Evolutionary conservation across 92 coral and sea anemone genomes (phyloP).

Genomic region (Pocillopora grandis): DNA sequence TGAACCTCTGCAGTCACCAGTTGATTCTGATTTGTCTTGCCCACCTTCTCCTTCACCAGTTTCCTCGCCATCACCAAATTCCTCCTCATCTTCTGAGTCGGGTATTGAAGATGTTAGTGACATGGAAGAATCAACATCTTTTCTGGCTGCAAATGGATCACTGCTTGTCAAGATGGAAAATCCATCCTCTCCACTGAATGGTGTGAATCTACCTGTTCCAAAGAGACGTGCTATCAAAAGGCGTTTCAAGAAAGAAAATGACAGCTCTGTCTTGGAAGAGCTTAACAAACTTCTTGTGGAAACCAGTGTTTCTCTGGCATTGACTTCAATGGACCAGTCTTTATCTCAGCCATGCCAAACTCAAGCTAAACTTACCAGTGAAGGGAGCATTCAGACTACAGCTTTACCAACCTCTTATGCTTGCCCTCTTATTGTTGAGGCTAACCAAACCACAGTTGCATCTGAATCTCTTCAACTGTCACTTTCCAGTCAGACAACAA

Average conservation of each 20-base stretch:
- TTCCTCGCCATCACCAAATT: conserved; percentile 66
- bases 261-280: conserved; percentile 36
- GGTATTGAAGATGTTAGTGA: conserved; percentile 86
- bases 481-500: neutral
- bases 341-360: neutral
- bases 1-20: neutral
- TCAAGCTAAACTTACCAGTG: neutral
- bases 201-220: neutral
- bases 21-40: conserved; percentile 62
- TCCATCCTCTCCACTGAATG: conserved; percentile 35
- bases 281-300: conserved; percentile 28
- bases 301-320: conserved; percentile 18
- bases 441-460: conserved; percentile 8
- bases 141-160: neutral
- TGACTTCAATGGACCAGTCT: neutral
- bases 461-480: neutral
- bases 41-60: conserved; percentile 70
- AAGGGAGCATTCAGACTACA: conserved; percentile 33
- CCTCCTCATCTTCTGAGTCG: conserved; percentile 76
- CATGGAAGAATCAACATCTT: conserved; percentile 51
- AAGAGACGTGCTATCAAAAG: conserved; percentile 5
- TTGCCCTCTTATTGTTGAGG: conserved; percentile 19
- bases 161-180: conserved; percentile 6
- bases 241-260: conserved; percentile 4
- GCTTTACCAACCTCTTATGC: conserved; percentile 22